phyloP scores from a whole-genome alignment of 2,888 invertebrate genomes.

The Tetropium fuscum region DNA sequence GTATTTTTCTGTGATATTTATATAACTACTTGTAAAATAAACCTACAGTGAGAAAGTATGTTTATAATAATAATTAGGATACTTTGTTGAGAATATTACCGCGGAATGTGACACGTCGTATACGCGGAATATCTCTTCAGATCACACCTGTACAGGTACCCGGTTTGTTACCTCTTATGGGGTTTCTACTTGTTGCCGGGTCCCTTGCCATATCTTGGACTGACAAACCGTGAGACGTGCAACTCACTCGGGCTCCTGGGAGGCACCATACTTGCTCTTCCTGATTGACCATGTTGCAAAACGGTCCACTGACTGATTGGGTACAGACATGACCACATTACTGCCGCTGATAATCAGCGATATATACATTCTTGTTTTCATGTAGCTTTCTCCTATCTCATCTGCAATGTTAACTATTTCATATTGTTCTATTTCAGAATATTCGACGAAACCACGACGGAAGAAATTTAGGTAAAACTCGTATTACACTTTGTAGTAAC shows the following conservation, averaged over 20 bases:
- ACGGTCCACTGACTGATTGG: constrained; percentile 29
- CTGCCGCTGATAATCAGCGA: constrained; percentile 21
- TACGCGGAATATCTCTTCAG: constrained; percentile 28
- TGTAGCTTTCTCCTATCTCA: constrained; percentile 10
- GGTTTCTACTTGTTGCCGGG: constrained; percentile 23
- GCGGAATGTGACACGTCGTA: constrained; percentile 14
- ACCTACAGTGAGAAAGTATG: not conserved
- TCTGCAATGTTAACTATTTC: too few species aligned
- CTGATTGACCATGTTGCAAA: constrained; percentile 35
- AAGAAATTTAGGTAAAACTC: too few species aligned
- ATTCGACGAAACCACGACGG: too few species aligned
- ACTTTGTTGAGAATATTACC: too few species aligned
- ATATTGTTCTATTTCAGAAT: too few species aligned
- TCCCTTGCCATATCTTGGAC: constrained; percentile 11
- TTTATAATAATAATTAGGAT: constrained; percentile 5
- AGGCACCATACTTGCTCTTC: constrained; percentile 28
- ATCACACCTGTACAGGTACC: constrained; percentile 28
- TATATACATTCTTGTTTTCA: constrained; percentile 19
- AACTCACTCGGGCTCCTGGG: constrained; percentile 27
- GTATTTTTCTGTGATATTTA: too few species aligned
- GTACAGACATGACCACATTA: constrained; percentile 30
- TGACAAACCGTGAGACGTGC: constrained; percentile 36
- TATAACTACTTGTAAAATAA: too few species aligned
- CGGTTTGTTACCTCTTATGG: constrained; percentile 28
- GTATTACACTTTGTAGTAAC: too few species aligned